Percentiles rank a stretch among this genome's conserved stretches.
phyloP scores from a whole-genome alignment of 2,888 invertebrate species.

The Shargacucullia verbasci region DNA sequence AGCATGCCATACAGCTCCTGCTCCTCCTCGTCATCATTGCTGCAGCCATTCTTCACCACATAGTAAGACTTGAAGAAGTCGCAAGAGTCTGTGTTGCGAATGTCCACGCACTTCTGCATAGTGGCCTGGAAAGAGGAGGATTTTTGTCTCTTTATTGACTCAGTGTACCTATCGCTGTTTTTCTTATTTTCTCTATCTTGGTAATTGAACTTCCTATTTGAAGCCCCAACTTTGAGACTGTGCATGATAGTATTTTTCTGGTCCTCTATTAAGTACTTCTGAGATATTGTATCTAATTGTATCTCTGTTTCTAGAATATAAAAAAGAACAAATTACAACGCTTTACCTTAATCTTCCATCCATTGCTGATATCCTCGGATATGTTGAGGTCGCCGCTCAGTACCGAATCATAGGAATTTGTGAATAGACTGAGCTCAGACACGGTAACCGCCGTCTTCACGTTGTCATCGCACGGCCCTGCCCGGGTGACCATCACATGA shows the following conservation, averaged over 20 bases:
- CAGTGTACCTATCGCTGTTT: no score
- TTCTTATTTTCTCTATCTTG: no score
- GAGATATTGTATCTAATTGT: no score
- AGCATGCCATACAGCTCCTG: constrained; percentile 63
- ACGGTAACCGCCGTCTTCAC: constrained; percentile 45
- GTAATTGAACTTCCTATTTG: no score
- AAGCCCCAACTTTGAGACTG: no score
- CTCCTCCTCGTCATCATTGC: constrained; percentile 54
- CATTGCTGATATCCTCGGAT: constrained; percentile 64
- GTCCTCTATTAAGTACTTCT: no score
- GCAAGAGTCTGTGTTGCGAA: constrained; percentile 76
- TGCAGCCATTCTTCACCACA: constrained; percentile 67
- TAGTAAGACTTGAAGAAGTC: constrained; percentile 68
- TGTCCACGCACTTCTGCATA: constrained; percentile 76
- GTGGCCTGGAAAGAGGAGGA: constrained; percentile 61
- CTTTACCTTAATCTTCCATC: constrained; percentile 69
- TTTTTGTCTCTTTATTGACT: no score
- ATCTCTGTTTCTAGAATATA: no score
- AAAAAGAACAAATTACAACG: no score
- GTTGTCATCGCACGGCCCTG: constrained; percentile 63
- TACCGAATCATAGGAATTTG: constrained; percentile 62
- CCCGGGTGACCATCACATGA: constrained; percentile 64
- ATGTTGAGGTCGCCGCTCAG: constrained; percentile 68
- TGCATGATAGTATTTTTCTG: no score
- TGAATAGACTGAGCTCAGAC: constrained; percentile 66